Percentiles rank a stretch among this genome's conserved stretches.
Evolutionary conservation across 2,888 invertebrate genomes (phyloP).

Genomic region (Ptychoptera albimana): DNA sequence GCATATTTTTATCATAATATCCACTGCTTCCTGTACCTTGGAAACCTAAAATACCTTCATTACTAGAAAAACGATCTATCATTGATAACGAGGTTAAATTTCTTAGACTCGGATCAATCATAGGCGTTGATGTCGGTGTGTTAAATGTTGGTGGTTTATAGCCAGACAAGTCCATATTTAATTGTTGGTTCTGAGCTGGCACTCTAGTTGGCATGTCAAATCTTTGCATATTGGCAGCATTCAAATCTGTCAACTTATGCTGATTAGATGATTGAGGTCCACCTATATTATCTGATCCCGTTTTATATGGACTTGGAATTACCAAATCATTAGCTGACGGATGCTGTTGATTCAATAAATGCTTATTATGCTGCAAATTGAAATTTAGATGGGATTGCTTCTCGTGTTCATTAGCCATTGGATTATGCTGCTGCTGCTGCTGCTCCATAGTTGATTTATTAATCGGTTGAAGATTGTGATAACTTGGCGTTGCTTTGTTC

Average conservation of each 20-base stretch:
- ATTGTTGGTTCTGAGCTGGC: constrained; percentile 5
- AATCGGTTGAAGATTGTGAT: too few species aligned
- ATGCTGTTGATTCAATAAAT: neutral
- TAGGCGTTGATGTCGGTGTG: constrained; percentile 16
- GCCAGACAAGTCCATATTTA: constrained; percentile 11
- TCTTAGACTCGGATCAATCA: constrained; percentile 10
- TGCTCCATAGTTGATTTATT: neutral
- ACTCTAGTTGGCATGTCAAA: neutral
- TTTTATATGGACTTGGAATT: constrained; percentile 7
- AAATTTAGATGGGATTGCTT: neutral
- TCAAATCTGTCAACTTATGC: constrained; percentile 2
- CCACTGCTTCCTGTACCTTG: constrained; percentile 13
- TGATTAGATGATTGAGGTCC: constrained; percentile 1
- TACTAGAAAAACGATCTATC: constrained; percentile 9
- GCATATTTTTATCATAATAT: constrained; percentile 43
- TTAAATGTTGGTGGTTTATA: constrained; percentile 18
- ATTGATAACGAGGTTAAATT: constrained; percentile 16
- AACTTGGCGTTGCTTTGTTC: neutral
- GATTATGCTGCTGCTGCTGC: constrained; percentile 10
- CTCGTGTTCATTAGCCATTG: constrained; percentile 3
- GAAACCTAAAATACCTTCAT: constrained; percentile 22
- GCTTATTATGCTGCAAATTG: neutral
- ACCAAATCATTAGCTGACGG: constrained; percentile 8
- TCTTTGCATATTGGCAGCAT: neutral
- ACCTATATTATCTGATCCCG: constrained; percentile 8